Base-by-base conservation (phyloP, 2,113 vertebrate species). In the Tenrec ecaudatus region DNA sequence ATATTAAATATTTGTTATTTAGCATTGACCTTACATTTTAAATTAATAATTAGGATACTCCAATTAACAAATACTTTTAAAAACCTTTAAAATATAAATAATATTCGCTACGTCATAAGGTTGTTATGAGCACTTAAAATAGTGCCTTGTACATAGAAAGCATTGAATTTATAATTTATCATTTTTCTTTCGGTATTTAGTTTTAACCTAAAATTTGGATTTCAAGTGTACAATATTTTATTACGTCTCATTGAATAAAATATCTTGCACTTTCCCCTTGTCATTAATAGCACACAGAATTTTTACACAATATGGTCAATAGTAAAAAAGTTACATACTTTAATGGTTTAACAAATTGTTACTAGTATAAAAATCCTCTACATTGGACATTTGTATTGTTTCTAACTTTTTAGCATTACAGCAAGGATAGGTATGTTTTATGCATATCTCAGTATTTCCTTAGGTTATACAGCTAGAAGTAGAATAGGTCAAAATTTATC, bases 241-340 rank as follows among this genome's bases (percentile, higher is more conserved):
- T 84, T 71, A 58, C 47, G 8, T 93, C 82, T 95, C 47, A 89
- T 19, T 88, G 69, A 22, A 22, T 91, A 90, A 69, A 5, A 82
- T 73, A 80, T 60, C 19, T n/a, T 84, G 27, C 0, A 94, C 14
- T 92, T 69, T 77, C 12, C 36, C n/a, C 17, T 40, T 76, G 14
- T 78, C 60, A 83, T 75, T 93, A 94, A 38, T 84, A 84, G 78
- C 47, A 53, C 47, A 53, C 12, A 5, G 11, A 53, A 53, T 53
- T 14, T 53, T 53, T 53, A 12, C 47, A 53, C 12, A 14, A 53
- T 93, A n/a, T 64, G n/a, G 29, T 58, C 36, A 92, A 78, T 89
- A 95, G 90, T 43, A 25, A 58, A 95, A 31, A 40, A 23, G 80
- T 33, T 91, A 71, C 86, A 76, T 15, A 40, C 68, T 92, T 89